phyloP scores from a whole-genome alignment of 2,888 invertebrate genomes.

The Amphipyra tragopoginis region DNA sequence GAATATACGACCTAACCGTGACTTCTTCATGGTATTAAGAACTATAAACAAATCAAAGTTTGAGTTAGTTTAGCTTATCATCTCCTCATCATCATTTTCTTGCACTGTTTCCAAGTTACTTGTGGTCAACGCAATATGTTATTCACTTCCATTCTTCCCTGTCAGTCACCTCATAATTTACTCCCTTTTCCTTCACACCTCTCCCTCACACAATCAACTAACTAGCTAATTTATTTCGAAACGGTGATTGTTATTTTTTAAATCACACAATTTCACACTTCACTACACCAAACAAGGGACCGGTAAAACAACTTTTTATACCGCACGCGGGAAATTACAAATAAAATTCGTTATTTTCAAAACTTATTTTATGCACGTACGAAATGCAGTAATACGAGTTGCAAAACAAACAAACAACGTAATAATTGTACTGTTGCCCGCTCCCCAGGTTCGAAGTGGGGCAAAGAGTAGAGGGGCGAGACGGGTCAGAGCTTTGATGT shows the following conservation, averaged over 20 bases:
- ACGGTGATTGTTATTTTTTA: not conserved
- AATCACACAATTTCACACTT: slow-evolving; percentile 1
- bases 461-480: slow-evolving; percentile 42
- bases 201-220: too few species aligned
- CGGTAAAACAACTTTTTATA: slow-evolving; percentile 41
- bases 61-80: too few species aligned
- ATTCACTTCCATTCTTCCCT: too few species aligned
- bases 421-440: slow-evolving; percentile 71
- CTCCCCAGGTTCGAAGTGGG: slow-evolving; percentile 55
- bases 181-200: too few species aligned
- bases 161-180: too few species aligned
- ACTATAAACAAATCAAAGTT: too few species aligned
- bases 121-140: too few species aligned
- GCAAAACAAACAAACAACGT: slow-evolving; percentile 71
- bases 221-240: not conserved
- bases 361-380: slow-evolving; percentile 69
- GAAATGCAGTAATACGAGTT: slow-evolving; percentile 70
- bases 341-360: slow-evolving; percentile 49
- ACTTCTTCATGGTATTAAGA: too few species aligned
- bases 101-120: too few species aligned
- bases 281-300: slow-evolving; percentile 6
- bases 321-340: slow-evolving; percentile 48
- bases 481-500: slow-evolving; percentile 17
- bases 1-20: too few species aligned
- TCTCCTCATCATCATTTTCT: too few species aligned